Conservation (phyloP, 2,888 invertebrate genomes). For the Ypsolopha scabrella region DNA sequence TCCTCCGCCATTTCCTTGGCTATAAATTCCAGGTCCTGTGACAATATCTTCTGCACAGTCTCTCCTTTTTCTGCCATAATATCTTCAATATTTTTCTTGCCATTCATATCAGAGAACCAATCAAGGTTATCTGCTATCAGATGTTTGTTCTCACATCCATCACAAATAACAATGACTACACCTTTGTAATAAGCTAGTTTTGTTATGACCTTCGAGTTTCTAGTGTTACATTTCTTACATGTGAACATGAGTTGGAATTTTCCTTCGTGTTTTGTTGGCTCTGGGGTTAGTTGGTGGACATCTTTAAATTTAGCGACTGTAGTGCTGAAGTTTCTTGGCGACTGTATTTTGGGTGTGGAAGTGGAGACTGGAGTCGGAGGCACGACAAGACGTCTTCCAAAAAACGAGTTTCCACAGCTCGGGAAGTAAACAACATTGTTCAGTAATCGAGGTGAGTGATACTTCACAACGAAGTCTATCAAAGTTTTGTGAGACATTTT, state of each 20-base stretch:
- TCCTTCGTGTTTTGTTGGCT: slow-evolving; percentile 37
- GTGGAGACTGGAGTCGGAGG: slow-evolving; percentile 30
- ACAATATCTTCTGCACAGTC: slow-evolving; percentile 72
- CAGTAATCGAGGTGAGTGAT: slow-evolving; percentile 50
- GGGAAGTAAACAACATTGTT: slow-evolving; percentile 57
- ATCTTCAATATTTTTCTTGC: slow-evolving; percentile 89
- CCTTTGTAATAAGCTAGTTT: slow-evolving; percentile 89
- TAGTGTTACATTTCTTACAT: slow-evolving; percentile 87
- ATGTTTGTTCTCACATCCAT: slow-evolving; percentile 89
- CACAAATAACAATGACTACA: slow-evolving; percentile 92
- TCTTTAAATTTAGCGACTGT: slow-evolving; percentile 28
- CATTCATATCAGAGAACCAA: slow-evolving; percentile 89
- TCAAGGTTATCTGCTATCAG: slow-evolving; percentile 96
- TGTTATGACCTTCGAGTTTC: slow-evolving; percentile 85
- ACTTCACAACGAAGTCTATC: slow-evolving; percentile 57
- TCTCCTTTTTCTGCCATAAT: slow-evolving; percentile 91
- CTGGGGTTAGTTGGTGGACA: slow-evolving; percentile 23
- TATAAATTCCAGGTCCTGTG: slow-evolving; percentile 58
- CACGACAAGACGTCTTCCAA: slow-evolving; percentile 42
- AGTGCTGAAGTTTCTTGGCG: slow-evolving; percentile 43
- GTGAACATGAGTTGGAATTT: slow-evolving; percentile 84
- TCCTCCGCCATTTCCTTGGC: slow-evolving; percentile 34
- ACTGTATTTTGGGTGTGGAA: slow-evolving; percentile 38
- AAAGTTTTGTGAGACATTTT: slow-evolving; percentile 52
- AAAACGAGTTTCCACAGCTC: slow-evolving; percentile 56